phyloP scores from a whole-genome alignment of 2,113 vertebrate species.

The Natator depressus region DNA sequence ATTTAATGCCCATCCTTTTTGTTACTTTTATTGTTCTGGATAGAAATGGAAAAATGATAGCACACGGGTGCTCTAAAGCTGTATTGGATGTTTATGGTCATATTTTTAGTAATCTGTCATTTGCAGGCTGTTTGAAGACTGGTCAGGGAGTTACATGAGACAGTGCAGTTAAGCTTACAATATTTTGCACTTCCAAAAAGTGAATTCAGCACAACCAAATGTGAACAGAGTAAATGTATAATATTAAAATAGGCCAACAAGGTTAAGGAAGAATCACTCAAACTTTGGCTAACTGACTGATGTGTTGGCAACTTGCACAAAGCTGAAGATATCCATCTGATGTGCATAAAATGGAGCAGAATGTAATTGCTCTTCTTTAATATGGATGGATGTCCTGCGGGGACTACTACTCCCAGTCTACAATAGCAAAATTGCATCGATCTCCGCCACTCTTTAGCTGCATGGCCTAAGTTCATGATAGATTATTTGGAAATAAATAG shows the following conservation, averaged over 20 bases:
- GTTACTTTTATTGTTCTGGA: slow-evolving; percentile 28
- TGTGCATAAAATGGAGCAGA: slow-evolving; percentile 49
- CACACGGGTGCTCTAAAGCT: slow-evolving; percentile 58
- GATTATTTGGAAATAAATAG: slow-evolving; percentile 66
- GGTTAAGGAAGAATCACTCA: slow-evolving; percentile 22
- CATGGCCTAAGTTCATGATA: neutral
- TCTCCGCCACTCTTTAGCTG: slow-evolving; percentile 20
- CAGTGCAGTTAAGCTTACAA: slow-evolving; percentile 66
- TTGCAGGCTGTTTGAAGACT: slow-evolving; percentile 62
- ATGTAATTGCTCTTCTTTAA: slow-evolving; percentile 57
- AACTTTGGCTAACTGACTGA: slow-evolving; percentile 3
- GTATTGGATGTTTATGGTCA: slow-evolving; percentile 68
- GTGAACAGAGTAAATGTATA: slow-evolving; percentile 63
- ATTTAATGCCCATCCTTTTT: slow-evolving; percentile 59
- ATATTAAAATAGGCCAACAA: slow-evolving; percentile 57
- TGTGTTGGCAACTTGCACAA: neutral
- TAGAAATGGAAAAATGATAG: slow-evolving; percentile 50
- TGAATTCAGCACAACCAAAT: slow-evolving; percentile 52
- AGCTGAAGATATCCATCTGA: slow-evolving; percentile 41
- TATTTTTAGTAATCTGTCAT: slow-evolving; percentile 70
- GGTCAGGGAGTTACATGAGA: slow-evolving; percentile 62
- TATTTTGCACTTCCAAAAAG: slow-evolving; percentile 68
- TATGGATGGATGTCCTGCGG: slow-evolving; percentile 44
- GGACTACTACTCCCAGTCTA: slow-evolving; percentile 52
- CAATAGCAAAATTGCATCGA: slow-evolving; percentile 30